Conservation (phyloP, 2,113 vertebrate species). For the Melanostigma gelatinosum region DNA sequence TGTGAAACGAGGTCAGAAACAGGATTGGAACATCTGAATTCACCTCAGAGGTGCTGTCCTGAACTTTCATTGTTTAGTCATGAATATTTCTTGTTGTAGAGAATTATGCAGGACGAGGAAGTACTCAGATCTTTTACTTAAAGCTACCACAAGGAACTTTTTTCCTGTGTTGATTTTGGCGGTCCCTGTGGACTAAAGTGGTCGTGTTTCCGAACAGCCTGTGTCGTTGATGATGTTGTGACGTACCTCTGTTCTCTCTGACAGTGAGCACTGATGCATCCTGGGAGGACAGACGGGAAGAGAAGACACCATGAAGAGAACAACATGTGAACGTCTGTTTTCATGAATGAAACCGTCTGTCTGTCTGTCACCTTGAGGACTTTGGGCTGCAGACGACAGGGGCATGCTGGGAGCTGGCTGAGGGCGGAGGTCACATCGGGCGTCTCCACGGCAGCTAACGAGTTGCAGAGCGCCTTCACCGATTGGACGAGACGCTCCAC, state of each 20-base stretch:
- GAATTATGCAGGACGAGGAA: too few relatives aligned
- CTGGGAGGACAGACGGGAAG: slow-evolving; percentile 73
- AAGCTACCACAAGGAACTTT: too few relatives aligned
- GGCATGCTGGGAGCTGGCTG: slow-evolving; percentile 93
- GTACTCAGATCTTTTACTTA: too few relatives aligned
- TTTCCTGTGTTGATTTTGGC: too few relatives aligned
- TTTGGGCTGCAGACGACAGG: slow-evolving; percentile 93
- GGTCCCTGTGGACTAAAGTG: too few relatives aligned
- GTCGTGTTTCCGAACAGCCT: too few relatives aligned
- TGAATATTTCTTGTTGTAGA: too few relatives aligned
- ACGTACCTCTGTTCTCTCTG: slow-evolving; percentile 92
- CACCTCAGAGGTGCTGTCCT: background rate
- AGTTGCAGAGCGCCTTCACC: slow-evolving; percentile 93
- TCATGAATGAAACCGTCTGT: background rate
- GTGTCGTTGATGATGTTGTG: background rate
- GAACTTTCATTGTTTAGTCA: too few relatives aligned
- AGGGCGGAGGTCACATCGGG: slow-evolving; percentile 93
- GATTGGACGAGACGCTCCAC: slow-evolving; percentile 95
- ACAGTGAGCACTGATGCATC: slow-evolving; percentile 88
- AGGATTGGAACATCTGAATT: background rate
- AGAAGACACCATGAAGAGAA: slow-evolving; percentile 2
- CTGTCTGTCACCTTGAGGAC: slow-evolving; percentile 88
- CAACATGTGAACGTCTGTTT: background rate
- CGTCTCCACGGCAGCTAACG: slow-evolving; percentile 90
- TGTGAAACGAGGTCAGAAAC: slow-evolving; percentile 51